These are phyloP conservation scores for Ptilorrhoa leucosticta DNA, from an alignment of 2,113 vertebrate species.

Conservation along the genomic window DNA sequence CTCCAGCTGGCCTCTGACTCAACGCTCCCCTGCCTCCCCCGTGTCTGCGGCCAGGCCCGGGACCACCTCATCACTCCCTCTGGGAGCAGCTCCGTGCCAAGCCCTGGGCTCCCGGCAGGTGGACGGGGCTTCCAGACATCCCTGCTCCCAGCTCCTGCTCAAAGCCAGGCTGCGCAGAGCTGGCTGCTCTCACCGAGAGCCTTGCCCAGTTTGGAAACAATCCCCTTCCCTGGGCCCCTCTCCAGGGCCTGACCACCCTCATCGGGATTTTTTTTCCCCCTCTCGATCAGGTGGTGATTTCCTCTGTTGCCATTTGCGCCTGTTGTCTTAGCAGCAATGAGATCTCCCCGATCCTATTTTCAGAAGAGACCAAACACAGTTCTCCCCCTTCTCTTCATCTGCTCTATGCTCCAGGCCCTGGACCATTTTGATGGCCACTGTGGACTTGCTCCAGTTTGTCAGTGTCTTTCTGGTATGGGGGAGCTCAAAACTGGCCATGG, in stretches of 20 bases:
- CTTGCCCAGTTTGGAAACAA: background rate
- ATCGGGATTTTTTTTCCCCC: background rate
- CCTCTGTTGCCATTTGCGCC: background rate
- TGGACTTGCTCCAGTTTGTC: background rate
- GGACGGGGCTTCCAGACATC: background rate
- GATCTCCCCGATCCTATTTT: background rate
- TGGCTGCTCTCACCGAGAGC: background rate
- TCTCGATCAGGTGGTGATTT: background rate
- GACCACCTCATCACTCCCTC: background rate
- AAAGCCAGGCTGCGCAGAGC: background rate
- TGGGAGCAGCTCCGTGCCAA: background rate
- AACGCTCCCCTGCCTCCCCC: background rate
- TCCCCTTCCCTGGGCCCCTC: background rate
- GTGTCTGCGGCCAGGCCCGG: background rate
- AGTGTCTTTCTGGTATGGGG: background rate
- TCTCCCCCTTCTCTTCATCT: background rate
- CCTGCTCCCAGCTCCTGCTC: background rate
- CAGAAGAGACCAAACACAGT: background rate
- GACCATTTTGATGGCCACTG: background rate
- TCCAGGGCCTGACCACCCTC: constrained; percentile 2
- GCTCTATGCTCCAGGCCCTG: background rate
- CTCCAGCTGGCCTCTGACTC: constrained; percentile 51
- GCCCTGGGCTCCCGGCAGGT: background rate
- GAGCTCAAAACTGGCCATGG: background rate
- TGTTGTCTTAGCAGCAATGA: background rate